Percentiles rank a stretch among this genome's conserved stretches.
These are phyloP conservation scores for Dysidea cf. avara DNA, from an alignment of 37 sponge, comb jelly and placozoan species.

Conservation along the genomic window DNA sequence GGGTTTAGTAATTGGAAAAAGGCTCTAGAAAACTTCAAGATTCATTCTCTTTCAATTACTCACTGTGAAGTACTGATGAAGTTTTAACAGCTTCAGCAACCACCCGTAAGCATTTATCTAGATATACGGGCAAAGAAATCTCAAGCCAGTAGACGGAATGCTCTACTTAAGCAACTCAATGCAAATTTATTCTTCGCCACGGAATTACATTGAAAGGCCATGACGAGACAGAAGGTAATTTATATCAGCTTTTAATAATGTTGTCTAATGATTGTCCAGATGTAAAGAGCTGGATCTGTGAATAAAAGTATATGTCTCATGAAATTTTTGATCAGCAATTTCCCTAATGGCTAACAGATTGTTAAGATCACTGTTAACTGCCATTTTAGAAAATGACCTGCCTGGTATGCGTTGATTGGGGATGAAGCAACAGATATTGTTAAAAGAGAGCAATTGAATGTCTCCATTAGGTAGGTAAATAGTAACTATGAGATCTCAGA, in stretches of 20 bases:
- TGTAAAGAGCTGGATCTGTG: not conserved
- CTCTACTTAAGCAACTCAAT: slow-evolving; percentile 38
- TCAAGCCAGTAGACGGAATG: slow-evolving; percentile 33
- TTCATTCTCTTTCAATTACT: slow-evolving; percentile 27
- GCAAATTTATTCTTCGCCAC: slow-evolving; percentile 43
- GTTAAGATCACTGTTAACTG: slow-evolving; percentile 2
- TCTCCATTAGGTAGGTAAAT: slow-evolving; percentile 55
- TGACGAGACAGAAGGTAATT: slow-evolving; percentile 49
- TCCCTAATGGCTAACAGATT: slow-evolving; percentile 20
- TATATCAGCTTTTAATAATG: slow-evolving; percentile 25
- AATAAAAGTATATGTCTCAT: slow-evolving; percentile 5
- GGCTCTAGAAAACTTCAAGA: slow-evolving; percentile 31
- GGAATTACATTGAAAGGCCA: slow-evolving; percentile 58
- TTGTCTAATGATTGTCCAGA: slow-evolving; percentile 4
- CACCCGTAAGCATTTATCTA: slow-evolving; percentile 16
- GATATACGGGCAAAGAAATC: slow-evolving; percentile 15
- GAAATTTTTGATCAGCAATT: not conserved
- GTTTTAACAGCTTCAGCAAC: slow-evolving; percentile 11
- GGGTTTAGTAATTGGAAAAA: slow-evolving; percentile 51
- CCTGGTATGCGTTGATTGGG: slow-evolving; percentile 49
- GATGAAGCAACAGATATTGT: slow-evolving; percentile 57
- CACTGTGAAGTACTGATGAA: slow-evolving; percentile 46
- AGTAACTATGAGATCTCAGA: slow-evolving; percentile 47
- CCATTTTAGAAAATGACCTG: slow-evolving; percentile 23
- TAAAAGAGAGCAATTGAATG: slow-evolving; percentile 44